Evolutionary conservation across 2,113 vertebrate species (phyloP).

Genomic region (Phaethon lepturus): DNA sequence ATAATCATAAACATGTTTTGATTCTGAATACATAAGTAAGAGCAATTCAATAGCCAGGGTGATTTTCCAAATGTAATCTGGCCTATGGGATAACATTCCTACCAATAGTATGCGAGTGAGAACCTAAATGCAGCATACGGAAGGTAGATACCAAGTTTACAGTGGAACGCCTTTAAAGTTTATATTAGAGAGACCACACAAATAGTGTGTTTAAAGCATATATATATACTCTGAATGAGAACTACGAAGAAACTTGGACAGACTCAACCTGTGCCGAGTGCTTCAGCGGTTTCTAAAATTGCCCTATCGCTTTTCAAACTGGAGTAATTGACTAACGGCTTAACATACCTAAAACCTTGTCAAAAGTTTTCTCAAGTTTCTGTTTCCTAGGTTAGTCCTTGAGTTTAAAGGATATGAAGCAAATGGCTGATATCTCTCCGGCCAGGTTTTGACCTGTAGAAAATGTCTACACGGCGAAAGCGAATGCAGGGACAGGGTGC

Average conservation of each 20-base stretch:
- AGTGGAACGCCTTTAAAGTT: neutral
- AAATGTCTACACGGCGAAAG: neutral
- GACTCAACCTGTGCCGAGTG: neutral
- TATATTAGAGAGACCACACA: neutral
- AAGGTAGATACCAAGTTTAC: neutral
- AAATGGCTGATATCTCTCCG: neutral
- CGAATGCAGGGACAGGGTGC: rapidly evolving
- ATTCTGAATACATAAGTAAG: neutral
- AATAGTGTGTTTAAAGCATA: neutral
- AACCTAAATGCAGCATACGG: neutral
- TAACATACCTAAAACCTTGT: neutral
- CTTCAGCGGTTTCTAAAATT: neutral
- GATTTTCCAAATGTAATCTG: conserved; percentile 9
- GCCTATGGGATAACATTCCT: neutral
- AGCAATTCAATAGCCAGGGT: neutral
- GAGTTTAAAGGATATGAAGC: neutral
- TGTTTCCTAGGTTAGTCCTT: neutral
- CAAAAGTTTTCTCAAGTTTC: neutral
- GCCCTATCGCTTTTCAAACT: neutral
- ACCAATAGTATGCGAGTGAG: neutral
- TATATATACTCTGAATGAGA: neutral
- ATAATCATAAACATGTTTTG: neutral
- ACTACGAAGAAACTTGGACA: neutral
- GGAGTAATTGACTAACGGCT: neutral
- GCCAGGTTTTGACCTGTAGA: neutral